phyloP scores from a whole-genome alignment of 2,888 invertebrate genomes.

The Pseudococcus viburni region DNA sequence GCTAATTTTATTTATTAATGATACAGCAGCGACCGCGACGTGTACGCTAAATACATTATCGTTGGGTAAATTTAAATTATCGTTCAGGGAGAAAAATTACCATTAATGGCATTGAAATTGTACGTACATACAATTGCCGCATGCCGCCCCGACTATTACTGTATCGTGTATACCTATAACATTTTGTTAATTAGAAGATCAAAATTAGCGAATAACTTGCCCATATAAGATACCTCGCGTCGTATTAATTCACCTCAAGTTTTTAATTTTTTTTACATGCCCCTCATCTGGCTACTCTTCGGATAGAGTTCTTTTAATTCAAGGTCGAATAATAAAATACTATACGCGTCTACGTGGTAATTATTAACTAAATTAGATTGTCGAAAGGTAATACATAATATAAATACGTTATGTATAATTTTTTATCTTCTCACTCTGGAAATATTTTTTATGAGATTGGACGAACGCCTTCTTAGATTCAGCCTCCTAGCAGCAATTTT shows the following conservation, averaged over 20 bases:
- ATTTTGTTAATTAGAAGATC: constrained; percentile 59
- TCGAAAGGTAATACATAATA: constrained; percentile 37
- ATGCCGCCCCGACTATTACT: background rate
- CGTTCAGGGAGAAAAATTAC: constrained; percentile 58
- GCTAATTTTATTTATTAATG: constrained; percentile 37
- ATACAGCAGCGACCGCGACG: background rate
- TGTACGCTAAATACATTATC: constrained; percentile 29
- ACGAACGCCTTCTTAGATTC: background rate
- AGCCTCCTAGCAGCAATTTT: too few species aligned
- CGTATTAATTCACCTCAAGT: background rate
- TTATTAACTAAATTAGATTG: constrained; percentile 45
- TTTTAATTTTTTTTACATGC: background rate
- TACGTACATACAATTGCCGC: background rate
- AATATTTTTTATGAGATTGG: background rate
- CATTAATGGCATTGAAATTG: constrained; percentile 55
- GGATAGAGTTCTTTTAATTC: constrained; percentile 26
- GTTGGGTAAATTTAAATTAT: constrained; percentile 33
- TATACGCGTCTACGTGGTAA: constrained; percentile 20
- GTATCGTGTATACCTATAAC: background rate
- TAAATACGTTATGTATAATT: background rate
- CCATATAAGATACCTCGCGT: background rate
- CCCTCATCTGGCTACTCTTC: background rate
- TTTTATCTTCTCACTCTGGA: background rate
- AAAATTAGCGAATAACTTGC: constrained; percentile 35
- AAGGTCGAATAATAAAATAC: constrained; percentile 21